phyloP scores from a whole-genome alignment of 2,113 vertebrate genomes.

The Anoura caudifer region DNA sequence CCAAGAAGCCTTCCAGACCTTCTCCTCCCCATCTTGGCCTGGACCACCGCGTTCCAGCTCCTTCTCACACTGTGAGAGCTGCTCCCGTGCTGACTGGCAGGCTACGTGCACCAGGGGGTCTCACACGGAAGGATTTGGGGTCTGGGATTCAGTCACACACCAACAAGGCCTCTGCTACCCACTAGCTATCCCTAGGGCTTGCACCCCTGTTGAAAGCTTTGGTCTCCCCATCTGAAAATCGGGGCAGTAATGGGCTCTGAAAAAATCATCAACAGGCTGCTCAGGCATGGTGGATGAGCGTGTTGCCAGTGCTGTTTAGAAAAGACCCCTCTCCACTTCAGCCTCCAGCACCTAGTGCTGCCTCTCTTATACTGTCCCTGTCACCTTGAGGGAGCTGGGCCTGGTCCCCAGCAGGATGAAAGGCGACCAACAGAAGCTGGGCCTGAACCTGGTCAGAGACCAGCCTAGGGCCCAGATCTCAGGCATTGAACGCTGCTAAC shows the following conservation, averaged over 20 bases:
- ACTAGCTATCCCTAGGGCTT: neutral
- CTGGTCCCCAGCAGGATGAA: too few species aligned
- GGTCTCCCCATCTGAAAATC: neutral
- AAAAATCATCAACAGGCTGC: neutral
- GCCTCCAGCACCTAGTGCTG: neutral
- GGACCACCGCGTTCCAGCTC: neutral
- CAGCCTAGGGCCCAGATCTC: neutral
- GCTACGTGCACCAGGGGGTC: neutral
- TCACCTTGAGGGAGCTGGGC: neutral
- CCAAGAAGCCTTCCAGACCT: neutral
- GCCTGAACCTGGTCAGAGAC: neutral
- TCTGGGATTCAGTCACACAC: neutral
- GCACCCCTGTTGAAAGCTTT: neutral
- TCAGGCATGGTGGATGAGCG: neutral
- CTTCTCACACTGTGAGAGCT: neutral
- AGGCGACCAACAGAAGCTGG: neutral
- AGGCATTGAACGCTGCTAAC: neutral
- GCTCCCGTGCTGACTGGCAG: neutral
- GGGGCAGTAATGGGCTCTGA: neutral
- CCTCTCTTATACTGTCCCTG: neutral
- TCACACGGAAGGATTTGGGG: neutral
- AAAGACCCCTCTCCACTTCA: neutral
- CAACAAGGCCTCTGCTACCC: neutral
- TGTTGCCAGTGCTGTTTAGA: fast-evolving
- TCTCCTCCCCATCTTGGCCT: neutral